A percentile compares a stretch with the other conserved stretches of the same genome.
Conservation (phyloP, 2,888 invertebrate species). For the Abscondita cerata region DNA sequence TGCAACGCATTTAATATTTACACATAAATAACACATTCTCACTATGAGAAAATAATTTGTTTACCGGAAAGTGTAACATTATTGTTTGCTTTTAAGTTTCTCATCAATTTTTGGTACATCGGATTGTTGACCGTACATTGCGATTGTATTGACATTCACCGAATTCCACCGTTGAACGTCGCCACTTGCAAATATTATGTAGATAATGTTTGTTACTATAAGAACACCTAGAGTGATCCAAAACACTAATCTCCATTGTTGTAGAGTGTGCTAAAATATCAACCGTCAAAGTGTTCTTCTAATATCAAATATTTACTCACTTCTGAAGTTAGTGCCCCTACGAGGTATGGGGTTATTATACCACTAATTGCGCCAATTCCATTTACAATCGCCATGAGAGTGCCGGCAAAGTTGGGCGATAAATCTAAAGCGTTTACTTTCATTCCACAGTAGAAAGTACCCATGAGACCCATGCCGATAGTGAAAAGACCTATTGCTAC, state of each 20-base stretch:
- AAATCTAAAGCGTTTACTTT: constrained; percentile 72
- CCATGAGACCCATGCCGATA: constrained; percentile 71
- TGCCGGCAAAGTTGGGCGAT: constrained; percentile 70
- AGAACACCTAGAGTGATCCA: constrained; percentile 79
- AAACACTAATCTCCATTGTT: constrained; percentile 80
- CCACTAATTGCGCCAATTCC: constrained; percentile 69
- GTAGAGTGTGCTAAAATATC: constrained; percentile 64
- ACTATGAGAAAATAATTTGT: no score
- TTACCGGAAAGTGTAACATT: no score
- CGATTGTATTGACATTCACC: constrained; percentile 46
- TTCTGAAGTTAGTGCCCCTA: constrained; percentile 67
- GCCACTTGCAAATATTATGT: constrained; percentile 74
- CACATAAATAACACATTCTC: no score
- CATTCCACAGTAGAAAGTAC: constrained; percentile 72
- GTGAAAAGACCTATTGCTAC: constrained; percentile 65
- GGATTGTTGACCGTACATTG: no score
- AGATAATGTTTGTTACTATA: constrained; percentile 71
- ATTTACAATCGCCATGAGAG: constrained; percentile 69
- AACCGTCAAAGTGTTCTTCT: no score
- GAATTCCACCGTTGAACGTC: constrained; percentile 81
- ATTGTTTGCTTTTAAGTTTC: background rate
- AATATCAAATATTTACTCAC: constrained; percentile 63
- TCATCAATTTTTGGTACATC: background rate
- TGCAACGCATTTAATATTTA: no score
- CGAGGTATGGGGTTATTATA: constrained; percentile 66